Base-by-base conservation (phyloP, 2,113 vertebrate species). In the Petroica traversi region DNA sequence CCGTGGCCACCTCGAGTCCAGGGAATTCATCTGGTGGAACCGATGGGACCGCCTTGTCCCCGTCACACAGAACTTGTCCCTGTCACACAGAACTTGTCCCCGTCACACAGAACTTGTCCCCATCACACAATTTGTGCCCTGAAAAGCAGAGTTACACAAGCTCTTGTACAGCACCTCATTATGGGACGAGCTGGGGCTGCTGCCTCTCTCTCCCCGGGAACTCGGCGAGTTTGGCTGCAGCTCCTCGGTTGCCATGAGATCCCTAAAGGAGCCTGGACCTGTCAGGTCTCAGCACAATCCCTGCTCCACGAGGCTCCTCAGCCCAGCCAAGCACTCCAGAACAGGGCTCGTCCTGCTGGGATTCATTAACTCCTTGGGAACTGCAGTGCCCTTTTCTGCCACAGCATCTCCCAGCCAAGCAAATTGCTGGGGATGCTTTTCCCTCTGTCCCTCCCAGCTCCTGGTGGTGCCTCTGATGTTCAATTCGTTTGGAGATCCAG, bases 81-180 rank as follows among this genome's bases (percentile, higher is more conserved):
- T 58, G 46, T 26, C 91, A 59, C 79, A 85, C 80, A 68, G 4
- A 49, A 48, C 86, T 83, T 83, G 75, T 38, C 76, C 92, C 58
- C 28, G 51, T 40, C 90, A 51, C 78, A 92, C 77, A 67, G 6
- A 22, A 2, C 52, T 14, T 76, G 74, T 76, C 69, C 68, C 68
- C 22, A 45, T 33, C 90, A 54, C 78, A 90, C 82, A 63, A 33
- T 62, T 59, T 29, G 76, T 12, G 74, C 94, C 93, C 77, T 94
- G 92, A 94, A 95, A 96, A 79, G 95, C 96, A 19, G 33, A 82
- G 82, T 84, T 69, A 54, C 24, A 34, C 77, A 69, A 94, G 72
- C 43, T 8, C 92, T 91, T 96, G 88, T 72, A 33, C 92, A 67
- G 89, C 86, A 66, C 91, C 91, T 93, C 57, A 49, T 92, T 93